Conservation (phyloP, 2,797 vertebrate genomes). For the Melopsittacus undulatus region DNA sequence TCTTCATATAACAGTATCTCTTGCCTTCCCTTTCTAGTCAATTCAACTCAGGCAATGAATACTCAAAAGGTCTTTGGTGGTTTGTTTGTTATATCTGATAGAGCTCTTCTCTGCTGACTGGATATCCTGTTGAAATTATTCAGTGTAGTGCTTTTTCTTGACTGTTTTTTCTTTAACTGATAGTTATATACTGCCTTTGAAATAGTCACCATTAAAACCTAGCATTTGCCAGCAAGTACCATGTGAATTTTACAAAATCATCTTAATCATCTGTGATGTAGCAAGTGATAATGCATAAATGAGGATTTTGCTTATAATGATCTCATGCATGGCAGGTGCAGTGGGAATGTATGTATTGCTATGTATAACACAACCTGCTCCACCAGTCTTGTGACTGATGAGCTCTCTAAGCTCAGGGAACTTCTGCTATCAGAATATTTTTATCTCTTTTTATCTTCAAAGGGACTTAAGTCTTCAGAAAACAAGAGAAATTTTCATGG, state of each 20-base stretch:
- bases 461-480: background rate
- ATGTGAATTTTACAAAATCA: background rate
- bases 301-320: background rate
- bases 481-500: background rate
- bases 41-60: background rate
- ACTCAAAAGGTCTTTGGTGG: background rate
- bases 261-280: background rate
- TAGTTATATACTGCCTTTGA: background rate
- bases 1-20: background rate
- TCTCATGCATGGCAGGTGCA: background rate
- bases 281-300: background rate
- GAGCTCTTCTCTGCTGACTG: background rate
- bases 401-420: background rate
- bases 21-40: background rate
- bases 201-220: background rate
- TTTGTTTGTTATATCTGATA: background rate
- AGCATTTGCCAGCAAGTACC: background rate
- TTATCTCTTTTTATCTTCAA: background rate
- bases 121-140: background rate
- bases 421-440: background rate
- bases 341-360: background rate
- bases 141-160: background rate
- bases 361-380: background rate
- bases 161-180: background rate
- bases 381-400: background rate